phyloP scores from a whole-genome alignment of 1,140 invertebrate species.

The Lordiphosa collinella region DNA sequence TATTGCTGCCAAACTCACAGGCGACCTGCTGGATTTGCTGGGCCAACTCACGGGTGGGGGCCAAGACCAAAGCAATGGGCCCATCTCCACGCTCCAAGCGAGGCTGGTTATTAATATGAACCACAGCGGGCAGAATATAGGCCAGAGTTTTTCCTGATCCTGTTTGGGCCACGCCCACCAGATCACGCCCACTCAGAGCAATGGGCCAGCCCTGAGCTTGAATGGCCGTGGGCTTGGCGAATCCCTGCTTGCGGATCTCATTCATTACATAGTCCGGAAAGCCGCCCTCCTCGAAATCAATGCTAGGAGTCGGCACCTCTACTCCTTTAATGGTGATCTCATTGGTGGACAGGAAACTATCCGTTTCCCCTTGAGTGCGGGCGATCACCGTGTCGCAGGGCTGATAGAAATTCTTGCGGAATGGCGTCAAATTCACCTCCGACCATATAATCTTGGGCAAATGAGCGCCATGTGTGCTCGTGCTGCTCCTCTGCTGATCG shows the following conservation, averaged over 20 bases:
- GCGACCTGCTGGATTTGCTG: constrained; percentile 98
- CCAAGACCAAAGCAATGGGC: constrained; percentile 93
- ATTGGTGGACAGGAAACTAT: constrained; percentile 87
- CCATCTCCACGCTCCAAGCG: constrained; percentile 88
- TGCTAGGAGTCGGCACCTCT: constrained; percentile 89
- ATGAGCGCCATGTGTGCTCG: constrained; percentile 82
- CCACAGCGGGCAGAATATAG: constrained; percentile 90
- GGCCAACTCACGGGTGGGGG: constrained; percentile 96
- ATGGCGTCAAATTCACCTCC: constrained; percentile 86
- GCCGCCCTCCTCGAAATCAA: constrained; percentile 90
- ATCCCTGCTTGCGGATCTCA: constrained; percentile 90
- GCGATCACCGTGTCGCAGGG: constrained; percentile 88
- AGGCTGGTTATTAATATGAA: constrained; percentile 96
- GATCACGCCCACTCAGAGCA: constrained; percentile 93
- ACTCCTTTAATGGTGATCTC: constrained; percentile 91
- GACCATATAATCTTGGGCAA: constrained; percentile 90
- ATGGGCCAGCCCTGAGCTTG: constrained; percentile 96
- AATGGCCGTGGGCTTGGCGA: constrained; percentile 92
- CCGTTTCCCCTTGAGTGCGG: constrained; percentile 85
- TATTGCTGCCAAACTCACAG: constrained; percentile 92
- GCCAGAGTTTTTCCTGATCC: constrained; percentile 95
- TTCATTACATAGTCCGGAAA: constrained; percentile 91
- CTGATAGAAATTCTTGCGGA: constrained; percentile 96
- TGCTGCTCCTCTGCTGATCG: constrained; percentile 76
- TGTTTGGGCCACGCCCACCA: constrained; percentile 98